Base-by-base conservation (phyloP, 2,113 vertebrate genomes). In the Hippocampus comes region DNA sequence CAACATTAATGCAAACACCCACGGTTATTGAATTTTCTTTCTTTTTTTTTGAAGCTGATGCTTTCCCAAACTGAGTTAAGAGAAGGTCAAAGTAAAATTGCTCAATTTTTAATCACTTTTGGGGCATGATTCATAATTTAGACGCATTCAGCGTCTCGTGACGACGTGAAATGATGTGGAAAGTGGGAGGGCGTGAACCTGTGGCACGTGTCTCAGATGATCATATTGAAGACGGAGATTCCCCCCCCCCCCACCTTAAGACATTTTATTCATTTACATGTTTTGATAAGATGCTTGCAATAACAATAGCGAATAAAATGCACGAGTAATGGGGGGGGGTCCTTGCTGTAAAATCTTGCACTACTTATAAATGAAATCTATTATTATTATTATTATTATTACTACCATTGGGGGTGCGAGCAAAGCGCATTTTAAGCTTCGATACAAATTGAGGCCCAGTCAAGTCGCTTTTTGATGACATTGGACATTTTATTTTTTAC, bases 101-200 rank as follows among this genome's bases (percentile, higher is more conserved):
- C 73, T 90, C 71, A 89, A 92, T 90, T 82, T 92, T 91, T 92
- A 88, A 92, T 91, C 78, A 21, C 85, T 88, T 86, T 90, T 78
- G 82, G 79, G 17, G 30, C 15, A 68, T 85, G 85, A 93, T 93
- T 90, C 89, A 93, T 93, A 91, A 93, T 91, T 93, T 80, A 93
- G 87, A 82, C 82, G 82, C 85, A 55, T 84, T 89, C 88, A 80
- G 84, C 81, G 86, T 85, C 81, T 80, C 81, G 86, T 83, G 87
- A 76, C 78, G 72, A 81, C 78, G 82, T 89, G 90, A 90, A 91
- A 92, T 90, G 88, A 86, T 86, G 86, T 89, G 90, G 85, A 91
- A 90, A 91, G 89, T 82, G 90, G 88, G 88, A 91, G 88, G 91
- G 89, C 90, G 88, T 91, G 90, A 89, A 90, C 89, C 89, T 90